These are phyloP conservation scores for Loris lydekkerianus DNA, from an alignment of 2,797 vertebrate species.

Conservation along the genomic window DNA sequence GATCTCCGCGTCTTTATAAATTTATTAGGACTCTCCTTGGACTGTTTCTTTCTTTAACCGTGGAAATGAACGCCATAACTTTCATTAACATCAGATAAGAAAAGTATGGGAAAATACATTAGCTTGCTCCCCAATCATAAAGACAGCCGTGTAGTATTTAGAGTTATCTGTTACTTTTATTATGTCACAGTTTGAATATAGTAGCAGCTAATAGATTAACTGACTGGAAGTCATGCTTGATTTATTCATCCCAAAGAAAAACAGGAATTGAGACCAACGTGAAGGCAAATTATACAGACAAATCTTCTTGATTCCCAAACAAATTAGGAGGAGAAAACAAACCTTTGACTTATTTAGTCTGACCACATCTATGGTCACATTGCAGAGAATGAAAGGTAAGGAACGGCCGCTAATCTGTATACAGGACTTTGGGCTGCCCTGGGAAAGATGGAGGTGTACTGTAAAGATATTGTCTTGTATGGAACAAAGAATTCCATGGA, in stretches of 20 bases:
- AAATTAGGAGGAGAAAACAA: slow-evolving; percentile 43
- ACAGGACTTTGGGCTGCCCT: neutral
- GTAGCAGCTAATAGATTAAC: slow-evolving; percentile 57
- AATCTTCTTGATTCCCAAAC: slow-evolving; percentile 25
- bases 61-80: slow-evolving; percentile 46
- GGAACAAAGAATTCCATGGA: neutral
- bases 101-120: slow-evolving; percentile 30
- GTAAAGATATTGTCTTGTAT: neutral
- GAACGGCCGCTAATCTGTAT: neutral
- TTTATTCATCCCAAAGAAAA: slow-evolving; percentile 29
- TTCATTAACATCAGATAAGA: slow-evolving; percentile 61
- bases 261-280: slow-evolving; percentile 16
- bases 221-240: slow-evolving; percentile 45
- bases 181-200: slow-evolving; percentile 42
- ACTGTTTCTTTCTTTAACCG: slow-evolving; percentile 50
- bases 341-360: neutral
- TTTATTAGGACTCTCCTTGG: slow-evolving; percentile 14
- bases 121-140: slow-evolving; percentile 47
- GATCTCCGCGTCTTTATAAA: slow-evolving; percentile 20
- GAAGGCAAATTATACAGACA: neutral
- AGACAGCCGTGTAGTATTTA: slow-evolving; percentile 59
- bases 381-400: neutral
- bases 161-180: slow-evolving; percentile 49
- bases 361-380: neutral
- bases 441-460: neutral